Evolutionary conservation across 2,797 vertebrate species (phyloP).

Genomic region (Pseudomugil gertrudae): DNA sequence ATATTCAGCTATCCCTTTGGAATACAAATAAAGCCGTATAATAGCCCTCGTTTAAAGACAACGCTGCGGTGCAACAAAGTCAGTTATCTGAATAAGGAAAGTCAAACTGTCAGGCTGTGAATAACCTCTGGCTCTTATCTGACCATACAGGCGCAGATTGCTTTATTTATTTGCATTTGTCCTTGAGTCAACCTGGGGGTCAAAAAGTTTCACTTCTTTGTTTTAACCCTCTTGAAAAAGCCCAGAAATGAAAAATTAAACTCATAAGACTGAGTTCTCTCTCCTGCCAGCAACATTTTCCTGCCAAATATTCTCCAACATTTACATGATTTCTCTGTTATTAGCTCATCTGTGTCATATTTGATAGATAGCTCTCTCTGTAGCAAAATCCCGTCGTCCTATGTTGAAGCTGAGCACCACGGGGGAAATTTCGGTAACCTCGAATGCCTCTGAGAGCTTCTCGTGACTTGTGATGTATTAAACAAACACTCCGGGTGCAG

Average conservation of each 20-base stretch:
- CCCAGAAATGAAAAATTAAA: background rate
- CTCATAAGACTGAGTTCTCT: background rate
- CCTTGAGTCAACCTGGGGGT: constrained; percentile 63
- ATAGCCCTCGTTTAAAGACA: constrained; percentile 17
- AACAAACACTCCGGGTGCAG: constrained; percentile 52
- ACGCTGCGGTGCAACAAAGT: constrained; percentile 39
- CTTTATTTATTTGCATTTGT: constrained; percentile 70
- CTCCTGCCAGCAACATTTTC: background rate
- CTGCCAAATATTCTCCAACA: constrained; percentile 9
- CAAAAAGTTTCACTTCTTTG: constrained; percentile 27
- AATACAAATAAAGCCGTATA: background rate
- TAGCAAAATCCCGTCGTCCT: constrained; percentile 51
- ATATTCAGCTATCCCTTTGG: background rate
- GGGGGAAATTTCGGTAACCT: constrained; percentile 58
- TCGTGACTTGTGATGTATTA: constrained; percentile 63
- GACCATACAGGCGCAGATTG: constrained; percentile 56
- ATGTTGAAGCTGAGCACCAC: constrained; percentile 20
- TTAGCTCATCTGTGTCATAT: constrained; percentile 17
- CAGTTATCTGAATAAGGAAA: constrained; percentile 33
- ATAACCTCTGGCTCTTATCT: constrained; percentile 61
- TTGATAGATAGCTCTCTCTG: constrained; percentile 51
- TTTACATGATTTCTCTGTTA: constrained; percentile 40
- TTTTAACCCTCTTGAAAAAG: background rate
- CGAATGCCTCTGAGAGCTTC: constrained; percentile 47
- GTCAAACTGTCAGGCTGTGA: constrained; percentile 53